Base-by-base conservation (phyloP, 2,888 invertebrate species). In the Noctuana brunneofusca region DNA sequence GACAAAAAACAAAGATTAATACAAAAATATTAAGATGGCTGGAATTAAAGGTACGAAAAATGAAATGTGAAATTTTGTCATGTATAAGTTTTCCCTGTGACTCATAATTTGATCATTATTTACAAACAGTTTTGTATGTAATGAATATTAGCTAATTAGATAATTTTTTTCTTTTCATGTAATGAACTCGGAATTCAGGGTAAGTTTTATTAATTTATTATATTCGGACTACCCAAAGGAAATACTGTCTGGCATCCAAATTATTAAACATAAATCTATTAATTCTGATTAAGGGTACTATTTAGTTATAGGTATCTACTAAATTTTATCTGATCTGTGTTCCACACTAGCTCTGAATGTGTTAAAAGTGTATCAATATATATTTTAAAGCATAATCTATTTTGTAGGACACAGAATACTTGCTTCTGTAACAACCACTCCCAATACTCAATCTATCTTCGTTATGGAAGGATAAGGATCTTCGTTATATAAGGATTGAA, bases 1-100 rank as follows among this genome's bases (percentile, higher is more conserved):
- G 16, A 20, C 12, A 14, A 14, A 27, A 14, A 38, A 54, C 9
- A 32, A 20, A 55, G 4, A 24, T 5, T n/a, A 20, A 18, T 14
- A 48, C 48, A 20, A 41, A 9, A 53, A 66, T 41, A 52, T 63
- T 62, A 80, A 65, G 78, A 92, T 92, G 92, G 91, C 92, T 74
- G 92, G 92, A 78, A 88, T 92, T 52, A 92, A 92, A 86, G 91
- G 92, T 92, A 84, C 43, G 66, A 38, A 14, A 60, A 50, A 63
- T 68, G 68, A 71, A 72, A 75, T 71, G 22, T 72, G 69, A 56
- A 55, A 32, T 54, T 38, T 16, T 49, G 49, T 41, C 38, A 41
- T 41, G n/a, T 27, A 27, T 24, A 30, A 14, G 18, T 27, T 69
- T 71, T 65, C 50, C 63, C 58, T 58, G 78, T 88, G 87, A 87